Evolutionary conservation across 1,140 invertebrate genomes (phyloP), one percentile per base, ranked within the genome.

Genomic region (Delia radicum): DNA sequence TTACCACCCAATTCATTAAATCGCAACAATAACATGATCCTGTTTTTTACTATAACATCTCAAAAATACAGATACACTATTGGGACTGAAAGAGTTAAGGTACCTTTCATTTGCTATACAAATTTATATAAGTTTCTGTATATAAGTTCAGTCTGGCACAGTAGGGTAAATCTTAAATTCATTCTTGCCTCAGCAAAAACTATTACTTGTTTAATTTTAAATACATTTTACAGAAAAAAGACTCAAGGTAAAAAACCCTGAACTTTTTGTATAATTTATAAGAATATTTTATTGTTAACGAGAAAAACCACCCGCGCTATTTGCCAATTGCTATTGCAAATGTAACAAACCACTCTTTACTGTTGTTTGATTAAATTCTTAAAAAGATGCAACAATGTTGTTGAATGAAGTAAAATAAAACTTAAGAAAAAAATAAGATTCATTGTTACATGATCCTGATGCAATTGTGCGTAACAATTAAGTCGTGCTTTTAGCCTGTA

Each of bases 391-490:
- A 55, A 55, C 48, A 55, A 55, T 24, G 18, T 55, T 55, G 18
- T 55, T 24, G 21, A 6, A 6, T 8, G n/a, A n/a, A n/a, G n/a
- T n/a, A n/a, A n/a, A n/a, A n/a, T n/a, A n/a, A n/a, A n/a, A n/a
- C n/a, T 18, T 8, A 24, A 55, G 18, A 55, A n/a, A n/a, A n/a
- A n/a, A n/a, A n/a, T n/a, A n/a, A n/a, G 2, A 55, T 8, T 18
- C 48, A 55, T 55, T 55, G 48, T 55, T 55, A 55, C n/a, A 55
- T 55, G 42, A 46, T 27, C 33, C 13, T 13, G 13, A 77, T 80
- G 81, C 82, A 80, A 81, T 81, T 83, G 81, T 83, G 81, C 81
- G 81, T 83, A 83, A 83, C 81, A 83, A 83, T 83, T 83, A 83
- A 83, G 83, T 83, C 81, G 81, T 83, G 81, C 82, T 76, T 81